Evolutionary conservation across 2,113 vertebrate genomes (phyloP).

Genomic region (Ophiodon elongatus): DNA sequence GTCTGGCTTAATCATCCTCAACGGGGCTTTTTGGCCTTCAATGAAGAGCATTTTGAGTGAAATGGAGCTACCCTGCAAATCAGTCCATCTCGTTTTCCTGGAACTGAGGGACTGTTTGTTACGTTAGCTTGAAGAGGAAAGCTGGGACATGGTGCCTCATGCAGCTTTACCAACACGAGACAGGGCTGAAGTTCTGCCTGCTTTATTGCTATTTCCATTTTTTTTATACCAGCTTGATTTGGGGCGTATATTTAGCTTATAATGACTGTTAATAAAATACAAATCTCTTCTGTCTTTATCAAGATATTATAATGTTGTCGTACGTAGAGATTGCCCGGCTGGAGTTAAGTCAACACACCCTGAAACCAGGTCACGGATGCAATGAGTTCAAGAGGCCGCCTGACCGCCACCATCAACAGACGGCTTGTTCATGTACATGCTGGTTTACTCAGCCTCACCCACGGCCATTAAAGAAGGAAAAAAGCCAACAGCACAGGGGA

Average conservation of each 20-base stretch:
- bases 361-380: constrained; percentile 46
- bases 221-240: not conserved
- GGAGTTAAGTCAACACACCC: constrained; percentile 39
- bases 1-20: constrained; percentile 12
- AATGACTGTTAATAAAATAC: not conserved
- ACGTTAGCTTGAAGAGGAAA: constrained; percentile 25
- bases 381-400: constrained; percentile 10
- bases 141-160: not conserved
- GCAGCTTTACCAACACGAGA: not conserved
- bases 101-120: constrained; percentile 31
- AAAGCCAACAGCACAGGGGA: not conserved
- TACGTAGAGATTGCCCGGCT: not conserved
- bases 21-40: constrained; percentile 19
- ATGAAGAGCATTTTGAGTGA: constrained; percentile 22
- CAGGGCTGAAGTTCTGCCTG: not conserved
- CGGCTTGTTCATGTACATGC: not conserved
- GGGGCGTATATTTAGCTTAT: not conserved
- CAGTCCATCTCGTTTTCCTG: constrained; percentile 32
- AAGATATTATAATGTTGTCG: not conserved
- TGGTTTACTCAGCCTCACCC: constrained; percentile 8
- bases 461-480: constrained; percentile 11
- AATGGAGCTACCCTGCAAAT: constrained; percentile 17
- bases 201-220: not conserved
- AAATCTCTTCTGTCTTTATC: not conserved
- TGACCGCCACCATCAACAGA: constrained; percentile 33